Evolutionary conservation across 2,113 vertebrate species (phyloP).

Genomic region (Hoplias malabaricus): DNA sequence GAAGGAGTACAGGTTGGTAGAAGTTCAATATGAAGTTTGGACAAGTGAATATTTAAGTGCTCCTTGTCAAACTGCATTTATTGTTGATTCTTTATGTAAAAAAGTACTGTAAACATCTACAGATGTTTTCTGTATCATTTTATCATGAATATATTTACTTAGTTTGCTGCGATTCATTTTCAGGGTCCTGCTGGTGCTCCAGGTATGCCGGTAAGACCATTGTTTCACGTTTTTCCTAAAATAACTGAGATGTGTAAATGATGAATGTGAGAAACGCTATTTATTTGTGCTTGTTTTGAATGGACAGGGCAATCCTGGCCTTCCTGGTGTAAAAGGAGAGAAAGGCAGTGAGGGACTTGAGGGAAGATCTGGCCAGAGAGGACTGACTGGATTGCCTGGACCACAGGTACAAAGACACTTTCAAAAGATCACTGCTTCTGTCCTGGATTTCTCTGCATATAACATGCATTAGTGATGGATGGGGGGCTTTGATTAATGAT

Average conservation of each 20-base stretch:
- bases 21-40: not conserved
- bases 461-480: conserved; percentile 8
- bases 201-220: conserved; percentile 69
- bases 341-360: conserved; percentile 67
- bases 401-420: conserved; percentile 73
- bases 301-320: conserved; percentile 68
- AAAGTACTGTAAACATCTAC: too few relatives aligned
- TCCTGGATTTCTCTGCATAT: not conserved
- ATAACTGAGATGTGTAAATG: not conserved
- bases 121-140: not conserved
- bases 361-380: conserved; percentile 82
- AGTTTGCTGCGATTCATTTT: too few relatives aligned
- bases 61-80: too few relatives aligned
- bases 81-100: too few relatives aligned
- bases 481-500: not conserved
- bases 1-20: conserved; percentile 77
- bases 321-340: conserved; percentile 63
- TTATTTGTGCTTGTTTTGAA: not conserved
- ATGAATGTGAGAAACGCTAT: not conserved
- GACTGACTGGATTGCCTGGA: conserved; percentile 83
- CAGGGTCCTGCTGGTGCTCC: conserved; percentile 74
- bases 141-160: too few relatives aligned
- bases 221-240: not conserved
- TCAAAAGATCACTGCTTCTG: not conserved
- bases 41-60: too few relatives aligned